Base-by-base conservation (phyloP, 2,113 vertebrate species). In the Pholis gunnellus region DNA sequence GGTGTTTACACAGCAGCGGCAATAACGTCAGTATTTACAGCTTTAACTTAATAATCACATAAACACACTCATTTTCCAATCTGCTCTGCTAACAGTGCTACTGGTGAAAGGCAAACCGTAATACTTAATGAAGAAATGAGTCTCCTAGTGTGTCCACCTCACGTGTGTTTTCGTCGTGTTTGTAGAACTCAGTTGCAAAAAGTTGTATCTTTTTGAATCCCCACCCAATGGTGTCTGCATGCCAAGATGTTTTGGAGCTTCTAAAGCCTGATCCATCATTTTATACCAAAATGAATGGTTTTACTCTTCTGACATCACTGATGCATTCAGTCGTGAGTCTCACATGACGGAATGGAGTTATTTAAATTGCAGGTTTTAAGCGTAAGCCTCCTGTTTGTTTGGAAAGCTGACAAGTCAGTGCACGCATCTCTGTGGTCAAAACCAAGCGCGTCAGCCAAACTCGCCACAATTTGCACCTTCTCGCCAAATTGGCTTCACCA, bases 351-450 rank as follows among this genome's bases (percentile, higher is more conserved):
- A 75, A 25, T 46, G 20, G 20, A 57, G 69, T 34, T 61, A 31
- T 29, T 15, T 42, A 88, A 89, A 88, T 84, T 88, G 70, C 59
- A 66, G 73, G 80, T 86, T 83, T 91, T 57, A 57, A 60, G 31
- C 46, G 29, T 70, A 75, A 81, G 64, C 34, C 52, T 68, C 6
- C 22, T 64, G 67, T 75, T 83, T 77, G 74, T 79, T 56, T 82
- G 31, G 25, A 73, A 46, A 63, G 46, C 63, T 63, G 48, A 73
- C 77, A 85, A 76, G 76, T 82, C 57, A 57, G 22, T 57, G 34
- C 70, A 73, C 22, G 68, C 61, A 79, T 56, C 31, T 29, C 61
- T 61, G 61, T 34, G 65, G 79, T 67, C 64, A 74, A 72, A 68
- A 67, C 34, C 46, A 56, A 72, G 60, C 44, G 52, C 11, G 44